Evolutionary conservation across 2,888 invertebrate genomes (phyloP).

Genomic region (Harpalus rufipes): DNA sequence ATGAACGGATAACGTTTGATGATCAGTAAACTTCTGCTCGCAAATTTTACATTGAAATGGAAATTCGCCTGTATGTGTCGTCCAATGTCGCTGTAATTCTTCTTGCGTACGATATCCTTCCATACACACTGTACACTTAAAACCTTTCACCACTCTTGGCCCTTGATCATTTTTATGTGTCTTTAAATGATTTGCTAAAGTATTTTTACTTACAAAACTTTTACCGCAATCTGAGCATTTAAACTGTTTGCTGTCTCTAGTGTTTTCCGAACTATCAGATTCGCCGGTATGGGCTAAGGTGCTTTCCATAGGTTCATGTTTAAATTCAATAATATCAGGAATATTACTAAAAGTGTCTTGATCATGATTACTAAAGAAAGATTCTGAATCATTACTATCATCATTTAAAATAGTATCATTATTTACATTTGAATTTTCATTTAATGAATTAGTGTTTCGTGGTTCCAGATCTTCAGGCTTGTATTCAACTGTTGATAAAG

Average conservation of each 20-base stretch:
- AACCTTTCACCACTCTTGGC: conserved; percentile 2
- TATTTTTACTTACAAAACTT: background rate
- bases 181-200: conserved; percentile 4
- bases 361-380: background rate
- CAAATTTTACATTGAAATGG: conserved; percentile 49
- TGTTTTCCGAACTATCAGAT: conserved; percentile 6
- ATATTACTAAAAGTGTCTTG: conserved; percentile 22
- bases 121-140: conserved; percentile 27
- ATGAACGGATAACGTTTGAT: conserved; percentile 5
- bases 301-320: conserved; percentile 24
- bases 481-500: background rate
- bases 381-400: conserved; percentile 19
- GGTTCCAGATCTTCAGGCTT: background rate
- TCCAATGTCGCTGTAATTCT: conserved; percentile 30
- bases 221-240: conserved; percentile 22
- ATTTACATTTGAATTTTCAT: conserved; percentile 13
- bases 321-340: conserved; percentile 39
- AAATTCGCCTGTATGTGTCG: background rate
- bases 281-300: conserved; percentile 1
- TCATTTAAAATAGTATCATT: conserved; percentile 15
- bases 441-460: background rate
- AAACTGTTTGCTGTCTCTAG: background rate
- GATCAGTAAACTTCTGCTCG: conserved; percentile 24
- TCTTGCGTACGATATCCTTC: conserved; percentile 12
- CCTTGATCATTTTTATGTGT: background rate